phyloP scores from a whole-genome alignment of 2,888 invertebrate genomes.

The Pyrrhosoma nymphula region DNA sequence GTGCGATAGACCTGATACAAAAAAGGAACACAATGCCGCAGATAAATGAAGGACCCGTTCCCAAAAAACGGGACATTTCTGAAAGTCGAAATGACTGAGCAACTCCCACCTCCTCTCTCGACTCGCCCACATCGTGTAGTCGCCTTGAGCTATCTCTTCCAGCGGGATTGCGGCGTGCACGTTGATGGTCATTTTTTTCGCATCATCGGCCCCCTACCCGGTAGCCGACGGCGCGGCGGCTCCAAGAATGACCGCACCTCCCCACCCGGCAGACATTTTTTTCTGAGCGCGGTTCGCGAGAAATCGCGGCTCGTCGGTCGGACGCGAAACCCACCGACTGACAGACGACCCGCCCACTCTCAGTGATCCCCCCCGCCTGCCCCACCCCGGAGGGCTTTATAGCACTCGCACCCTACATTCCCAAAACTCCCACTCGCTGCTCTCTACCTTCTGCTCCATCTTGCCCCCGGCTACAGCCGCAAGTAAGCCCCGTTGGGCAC shows the following conservation, averaged over 20 bases:
- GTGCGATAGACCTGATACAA: not conserved
- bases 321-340: not conserved
- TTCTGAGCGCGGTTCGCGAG: not conserved
- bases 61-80: constrained; percentile 17
- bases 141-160: not conserved
- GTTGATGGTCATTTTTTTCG: not conserved
- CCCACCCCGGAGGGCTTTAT: not conserved
- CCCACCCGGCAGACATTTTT: not conserved
- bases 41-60: constrained; percentile 27
- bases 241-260: not conserved
- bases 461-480: not conserved
- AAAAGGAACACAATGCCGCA: constrained; percentile 3
- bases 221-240: constrained; percentile 28
- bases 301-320: not conserved
- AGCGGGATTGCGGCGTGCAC: not conserved
- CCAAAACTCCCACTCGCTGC: not conserved
- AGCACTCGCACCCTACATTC: not conserved
- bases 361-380: not conserved
- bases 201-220: not conserved
- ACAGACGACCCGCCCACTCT: not conserved
- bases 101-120: not conserved
- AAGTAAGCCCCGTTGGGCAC: not conserved
- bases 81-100: constrained; percentile 26
- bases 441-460: not conserved
- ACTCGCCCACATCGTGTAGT: not conserved